A percentile compares a stretch with the other conserved stretches of the same genome.
These are phyloP conservation scores for Thereva nobilitata DNA, from an alignment of 2,888 invertebrate genomes.

Conservation along the genomic window DNA sequence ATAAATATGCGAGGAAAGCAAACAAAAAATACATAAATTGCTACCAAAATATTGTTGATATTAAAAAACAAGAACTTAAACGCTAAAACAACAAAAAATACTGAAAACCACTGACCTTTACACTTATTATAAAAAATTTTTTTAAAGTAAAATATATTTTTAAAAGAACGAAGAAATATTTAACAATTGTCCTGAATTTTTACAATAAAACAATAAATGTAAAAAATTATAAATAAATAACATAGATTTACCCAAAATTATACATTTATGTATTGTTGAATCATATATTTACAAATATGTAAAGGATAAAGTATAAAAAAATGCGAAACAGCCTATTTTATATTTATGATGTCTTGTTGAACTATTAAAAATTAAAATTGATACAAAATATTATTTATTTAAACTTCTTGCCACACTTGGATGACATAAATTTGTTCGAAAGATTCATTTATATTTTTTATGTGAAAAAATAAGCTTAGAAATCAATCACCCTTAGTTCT, in stretches of 20 bases:
- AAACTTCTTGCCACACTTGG: too few species aligned
- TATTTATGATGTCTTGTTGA: conserved; percentile 34
- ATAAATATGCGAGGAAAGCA: conserved; percentile 9
- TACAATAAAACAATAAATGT: conserved; percentile 23
- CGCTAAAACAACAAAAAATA: conserved; percentile 7
- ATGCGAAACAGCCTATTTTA: conserved; percentile 33
- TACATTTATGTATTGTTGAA: conserved; percentile 13
- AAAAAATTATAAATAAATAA: conserved; percentile 8
- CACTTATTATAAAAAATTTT: conserved; percentile 12
- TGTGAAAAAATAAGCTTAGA: too few species aligned
- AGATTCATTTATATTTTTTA: too few species aligned
- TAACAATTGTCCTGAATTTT: conserved; percentile 21
- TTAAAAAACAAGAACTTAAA: conserved; percentile 22
- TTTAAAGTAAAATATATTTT: conserved; percentile 25
- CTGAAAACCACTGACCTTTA: conserved; percentile 18
- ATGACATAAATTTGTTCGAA: too few species aligned
- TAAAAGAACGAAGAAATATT: conserved; percentile 16
- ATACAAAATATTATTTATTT: background rate
- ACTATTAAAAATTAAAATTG: conserved; percentile 31
- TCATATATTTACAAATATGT: conserved; percentile 14
- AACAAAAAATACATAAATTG: conserved; percentile 14
- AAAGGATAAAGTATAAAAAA: conserved; percentile 20
- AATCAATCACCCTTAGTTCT: too few species aligned
- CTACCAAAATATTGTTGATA: conserved; percentile 31
- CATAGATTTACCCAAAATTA: too few species aligned